Conservation (phyloP, 2,797 vertebrate genomes). For the Falco cherrug region DNA sequence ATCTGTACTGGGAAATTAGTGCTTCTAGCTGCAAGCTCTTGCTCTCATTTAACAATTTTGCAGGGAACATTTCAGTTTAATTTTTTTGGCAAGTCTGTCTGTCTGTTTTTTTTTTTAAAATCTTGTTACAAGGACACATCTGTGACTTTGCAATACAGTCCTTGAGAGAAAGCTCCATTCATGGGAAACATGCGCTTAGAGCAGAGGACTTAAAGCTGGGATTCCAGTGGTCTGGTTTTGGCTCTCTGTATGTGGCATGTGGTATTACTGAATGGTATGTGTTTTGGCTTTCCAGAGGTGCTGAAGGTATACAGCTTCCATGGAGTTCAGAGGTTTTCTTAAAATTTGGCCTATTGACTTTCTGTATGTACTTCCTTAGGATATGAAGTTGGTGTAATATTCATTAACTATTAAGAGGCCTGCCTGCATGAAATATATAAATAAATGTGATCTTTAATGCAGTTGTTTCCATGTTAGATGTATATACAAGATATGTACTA, state of each 20-base stretch:
- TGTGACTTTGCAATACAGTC: background rate
- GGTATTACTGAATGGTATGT: background rate
- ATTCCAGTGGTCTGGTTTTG: conserved; percentile 1
- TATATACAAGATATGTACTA: background rate
- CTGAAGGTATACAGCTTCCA: background rate
- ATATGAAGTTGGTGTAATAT: background rate
- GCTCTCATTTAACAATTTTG: background rate
- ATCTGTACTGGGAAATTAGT: background rate
- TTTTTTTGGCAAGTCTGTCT: background rate
- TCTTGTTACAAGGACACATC: background rate
- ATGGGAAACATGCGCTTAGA: background rate
- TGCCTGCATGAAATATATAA: background rate
- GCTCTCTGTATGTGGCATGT: background rate
- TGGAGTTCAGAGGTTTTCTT: background rate
- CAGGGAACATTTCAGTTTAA: background rate
- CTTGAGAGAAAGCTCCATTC: background rate
- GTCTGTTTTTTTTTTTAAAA: background rate
- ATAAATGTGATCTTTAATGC: background rate
- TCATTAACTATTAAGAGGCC: background rate
- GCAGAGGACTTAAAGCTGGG: background rate
- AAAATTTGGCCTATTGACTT: background rate
- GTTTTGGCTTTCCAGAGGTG: background rate
- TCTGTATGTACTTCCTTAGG: background rate
- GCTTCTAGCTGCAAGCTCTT: background rate
- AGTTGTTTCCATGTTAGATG: background rate